These are phyloP conservation scores for Philhelius pedissequus DNA, from an alignment of 2,888 invertebrate species.

Conservation along the genomic window DNA sequence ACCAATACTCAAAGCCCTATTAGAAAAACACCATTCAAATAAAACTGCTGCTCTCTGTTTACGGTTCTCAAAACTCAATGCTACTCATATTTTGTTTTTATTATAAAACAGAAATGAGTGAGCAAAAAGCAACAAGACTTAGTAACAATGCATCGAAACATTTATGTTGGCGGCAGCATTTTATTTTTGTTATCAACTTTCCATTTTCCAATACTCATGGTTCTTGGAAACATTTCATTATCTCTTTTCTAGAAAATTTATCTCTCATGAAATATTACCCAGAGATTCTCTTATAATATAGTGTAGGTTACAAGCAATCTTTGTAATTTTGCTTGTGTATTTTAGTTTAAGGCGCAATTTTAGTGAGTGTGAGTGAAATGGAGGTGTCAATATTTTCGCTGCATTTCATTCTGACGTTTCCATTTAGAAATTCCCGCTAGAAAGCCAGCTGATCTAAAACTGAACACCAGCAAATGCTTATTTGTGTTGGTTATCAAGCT, in stretches of 20 bases:
- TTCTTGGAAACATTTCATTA: not conserved
- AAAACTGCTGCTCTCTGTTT: slow-evolving; percentile 47
- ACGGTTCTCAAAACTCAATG: slow-evolving; percentile 1
- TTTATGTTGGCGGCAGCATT: slow-evolving; percentile 17
- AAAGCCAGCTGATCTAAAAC: slow-evolving; percentile 54
- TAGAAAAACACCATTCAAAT: slow-evolving; percentile 40
- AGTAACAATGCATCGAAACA: not conserved
- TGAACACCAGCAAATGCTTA: not conserved
- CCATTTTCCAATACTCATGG: not conserved
- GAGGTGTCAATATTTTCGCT: slow-evolving; percentile 48
- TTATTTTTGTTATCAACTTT: not conserved
- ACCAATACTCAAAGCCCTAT: slow-evolving; percentile 59
- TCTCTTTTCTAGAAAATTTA: not conserved
- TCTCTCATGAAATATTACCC: not conserved
- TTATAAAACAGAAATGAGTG: not conserved
- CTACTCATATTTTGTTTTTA: not conserved
- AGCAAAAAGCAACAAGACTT: not conserved
- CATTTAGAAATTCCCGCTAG: slow-evolving; percentile 46
- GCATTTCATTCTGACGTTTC: slow-evolving; percentile 46
- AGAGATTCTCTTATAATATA: not conserved
- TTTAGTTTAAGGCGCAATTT: not conserved
- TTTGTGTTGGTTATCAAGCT: not conserved
- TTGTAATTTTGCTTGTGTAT: not conserved
- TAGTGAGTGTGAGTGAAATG: slow-evolving; percentile 29
- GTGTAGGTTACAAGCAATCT: not conserved